Evolutionary conservation across 2,888 invertebrate species (phyloP).

Genomic region (Aleiodes leptofemur): DNA sequence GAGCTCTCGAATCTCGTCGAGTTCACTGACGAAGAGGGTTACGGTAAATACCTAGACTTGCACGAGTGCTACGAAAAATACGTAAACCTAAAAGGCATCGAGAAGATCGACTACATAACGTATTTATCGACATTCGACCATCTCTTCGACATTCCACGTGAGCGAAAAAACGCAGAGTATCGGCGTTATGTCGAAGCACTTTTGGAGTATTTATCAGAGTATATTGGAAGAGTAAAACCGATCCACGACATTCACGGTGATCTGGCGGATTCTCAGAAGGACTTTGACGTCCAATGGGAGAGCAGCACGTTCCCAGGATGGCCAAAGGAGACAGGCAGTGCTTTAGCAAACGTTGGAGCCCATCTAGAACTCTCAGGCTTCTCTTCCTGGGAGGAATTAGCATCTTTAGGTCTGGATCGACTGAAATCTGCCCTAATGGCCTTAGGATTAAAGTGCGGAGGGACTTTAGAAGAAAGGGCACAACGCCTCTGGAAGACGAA

Average conservation of each 20-base stretch:
- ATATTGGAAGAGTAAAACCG: constrained; percentile 89
- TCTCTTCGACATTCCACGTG: constrained; percentile 95
- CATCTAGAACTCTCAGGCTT: constrained; percentile 99
- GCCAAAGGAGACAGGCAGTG: constrained; percentile 97
- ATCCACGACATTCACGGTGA: constrained; percentile 88
- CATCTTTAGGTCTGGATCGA: constrained; percentile 96
- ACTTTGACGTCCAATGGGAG: constrained; percentile 92
- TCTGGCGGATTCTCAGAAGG: constrained; percentile 85
- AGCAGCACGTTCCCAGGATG: constrained; percentile 95
- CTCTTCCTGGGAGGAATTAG: constrained; percentile 97
- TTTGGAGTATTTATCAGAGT: constrained; percentile 90
- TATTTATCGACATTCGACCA: constrained; percentile 96
- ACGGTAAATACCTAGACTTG: constrained; percentile 97
- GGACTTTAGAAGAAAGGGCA: constrained; percentile 97
- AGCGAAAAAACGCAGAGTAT: constrained; percentile 91
- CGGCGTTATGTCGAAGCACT: constrained; percentile 89
- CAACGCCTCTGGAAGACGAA: constrained; percentile 97
- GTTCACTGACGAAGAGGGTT: constrained; percentile 99
- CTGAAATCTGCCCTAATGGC: constrained; percentile 98
- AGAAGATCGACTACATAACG: constrained; percentile 97
- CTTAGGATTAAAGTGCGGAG: constrained; percentile 97
- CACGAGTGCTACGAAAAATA: constrained; percentile 98
- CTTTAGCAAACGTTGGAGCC: constrained; percentile 95
- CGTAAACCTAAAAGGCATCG: constrained; percentile 97
- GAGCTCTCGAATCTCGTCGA: constrained; percentile 92